Evolutionary conservation across 2,797 vertebrate genomes (phyloP).

Genomic region (Liparis tanakae): DNA sequence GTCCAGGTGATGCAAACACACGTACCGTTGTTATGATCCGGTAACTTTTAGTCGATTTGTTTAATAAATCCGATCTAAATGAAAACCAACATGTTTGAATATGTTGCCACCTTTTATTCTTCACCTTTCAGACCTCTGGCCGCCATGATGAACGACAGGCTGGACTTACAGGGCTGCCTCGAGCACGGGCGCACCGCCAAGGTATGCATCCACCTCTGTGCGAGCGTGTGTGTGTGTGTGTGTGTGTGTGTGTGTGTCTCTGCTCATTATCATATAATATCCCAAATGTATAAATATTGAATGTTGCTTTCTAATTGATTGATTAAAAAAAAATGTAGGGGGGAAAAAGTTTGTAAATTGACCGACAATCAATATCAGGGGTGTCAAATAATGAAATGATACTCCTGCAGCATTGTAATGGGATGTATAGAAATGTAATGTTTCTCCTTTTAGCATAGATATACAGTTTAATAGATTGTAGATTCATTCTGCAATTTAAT

Average conservation of each 20-base stretch:
- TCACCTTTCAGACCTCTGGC: conserved; percentile 82
- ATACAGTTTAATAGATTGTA: neutral
- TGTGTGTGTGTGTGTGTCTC: conserved; percentile 1
- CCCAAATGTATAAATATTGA: conserved; percentile 3
- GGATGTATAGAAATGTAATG: neutral
- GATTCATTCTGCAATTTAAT: neutral
- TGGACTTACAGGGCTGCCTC: conserved; percentile 92
- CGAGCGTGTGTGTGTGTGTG: conserved; percentile 13
- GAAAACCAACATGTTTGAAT: neutral
- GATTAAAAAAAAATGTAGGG: neutral
- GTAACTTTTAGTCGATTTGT: neutral
- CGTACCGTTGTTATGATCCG: neutral
- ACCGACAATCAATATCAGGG: neutral
- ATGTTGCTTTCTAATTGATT: neutral
- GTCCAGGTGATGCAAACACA: conserved; percentile 86
- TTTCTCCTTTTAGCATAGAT: neutral
- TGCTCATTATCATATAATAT: neutral
- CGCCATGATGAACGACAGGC: conserved; percentile 87
- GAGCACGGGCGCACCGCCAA: conserved; percentile 92
- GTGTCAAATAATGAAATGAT: neutral
- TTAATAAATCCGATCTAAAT: neutral
- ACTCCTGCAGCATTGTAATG: neutral
- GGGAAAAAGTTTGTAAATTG: neutral
- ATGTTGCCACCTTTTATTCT: neutral
- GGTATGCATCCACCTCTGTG: conserved; percentile 81